Evolutionary conservation across 2,797 vertebrate genomes (phyloP), one percentile per base, ranked within the genome.

Genomic region (Lutjanus argentimaculatus): DNA sequence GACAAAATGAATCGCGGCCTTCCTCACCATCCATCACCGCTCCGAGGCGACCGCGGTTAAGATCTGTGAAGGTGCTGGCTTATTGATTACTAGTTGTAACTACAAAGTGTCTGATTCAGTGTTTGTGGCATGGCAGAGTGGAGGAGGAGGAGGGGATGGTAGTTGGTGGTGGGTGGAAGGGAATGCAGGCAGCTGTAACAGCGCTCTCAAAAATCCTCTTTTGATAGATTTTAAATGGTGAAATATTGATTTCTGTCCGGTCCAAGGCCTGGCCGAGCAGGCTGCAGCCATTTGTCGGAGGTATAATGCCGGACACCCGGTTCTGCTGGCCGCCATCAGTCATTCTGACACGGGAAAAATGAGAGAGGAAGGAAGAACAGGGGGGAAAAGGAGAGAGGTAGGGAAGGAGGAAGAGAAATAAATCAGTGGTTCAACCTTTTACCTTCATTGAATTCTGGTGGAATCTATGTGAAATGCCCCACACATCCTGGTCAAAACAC

Each of bases 191-290:
- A 67, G 86, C 85, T 81, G 74, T 46, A 65, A 36, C 30, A 36
- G 75, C 48, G 5, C 82, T 53, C 74, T 85, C 69, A 84, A 71
- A 92, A 93, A 90, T 88, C 86, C 75, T 82, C 62, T 74, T 96
- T 94, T 98, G 97, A 98, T 97, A 97, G 97, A 98, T 97, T 97
- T 97, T 97, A 98, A 98, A 93, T 97, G 96, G 97, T 97, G 97
- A 98, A 97, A 96, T 98, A 98, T 98, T 97, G 97, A 98, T 98
- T 97, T 97, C 96, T 97, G 97, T 90, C 91, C 80, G 55, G 90
- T 72, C 89, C 92, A 92, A 94, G 93, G 93, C 83, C 91, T 77
- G 90, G 87, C 67, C 68, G 55, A 88, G 91, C 84, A 4, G 89
- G 87, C 91, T 71, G 49, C 82, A 48, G 82, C 91, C 87, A 93